Conservation (phyloP, 1,140 invertebrate species). For the Anoplolepis gracilipes region DNA sequence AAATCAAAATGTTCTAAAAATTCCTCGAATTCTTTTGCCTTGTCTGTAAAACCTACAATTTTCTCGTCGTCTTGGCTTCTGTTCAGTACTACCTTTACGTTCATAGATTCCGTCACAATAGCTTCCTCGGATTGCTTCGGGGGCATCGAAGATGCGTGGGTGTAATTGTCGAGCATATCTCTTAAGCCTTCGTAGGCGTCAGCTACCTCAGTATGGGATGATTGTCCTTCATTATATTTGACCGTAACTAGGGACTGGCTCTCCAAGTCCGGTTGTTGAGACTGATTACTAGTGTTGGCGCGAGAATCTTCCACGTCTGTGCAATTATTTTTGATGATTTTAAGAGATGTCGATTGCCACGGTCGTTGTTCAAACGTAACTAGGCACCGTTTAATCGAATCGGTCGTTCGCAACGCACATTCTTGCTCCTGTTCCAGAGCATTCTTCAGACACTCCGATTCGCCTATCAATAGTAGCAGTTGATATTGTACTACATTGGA, state of each 20-base stretch:
- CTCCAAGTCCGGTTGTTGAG: constrained; percentile 55
- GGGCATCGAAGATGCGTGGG: constrained; percentile 8
- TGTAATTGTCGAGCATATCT: constrained; percentile 62
- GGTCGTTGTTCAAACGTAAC: constrained; percentile 81
- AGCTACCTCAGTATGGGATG: neutral
- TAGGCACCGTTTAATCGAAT: constrained; percentile 77
- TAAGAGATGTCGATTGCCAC: constrained; percentile 75
- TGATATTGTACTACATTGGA: constrained; percentile 81
- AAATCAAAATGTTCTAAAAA: constrained; percentile 82
- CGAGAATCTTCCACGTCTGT: constrained; percentile 59
- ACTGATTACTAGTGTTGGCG: neutral
- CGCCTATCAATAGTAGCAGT: constrained; percentile 79
- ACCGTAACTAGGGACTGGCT: constrained; percentile 65
- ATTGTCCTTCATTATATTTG: constrained; percentile 52
- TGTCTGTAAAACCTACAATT: constrained; percentile 74
- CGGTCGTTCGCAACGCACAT: constrained; percentile 77
- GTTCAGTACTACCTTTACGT: constrained; percentile 62
- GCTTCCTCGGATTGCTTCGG: constrained; percentile 71
- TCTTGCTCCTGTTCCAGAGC: constrained; percentile 76
- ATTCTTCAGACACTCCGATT: constrained; percentile 81
- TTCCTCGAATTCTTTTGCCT: constrained; percentile 81
- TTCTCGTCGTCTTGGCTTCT: constrained; percentile 62
- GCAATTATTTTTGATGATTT: constrained; percentile 82
- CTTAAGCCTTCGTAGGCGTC: constrained; percentile 57
- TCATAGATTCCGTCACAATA: constrained; percentile 69